Conservation (phyloP, 92 coral and sea anemone genomes). For the Epizoanthus ramosus region DNA sequence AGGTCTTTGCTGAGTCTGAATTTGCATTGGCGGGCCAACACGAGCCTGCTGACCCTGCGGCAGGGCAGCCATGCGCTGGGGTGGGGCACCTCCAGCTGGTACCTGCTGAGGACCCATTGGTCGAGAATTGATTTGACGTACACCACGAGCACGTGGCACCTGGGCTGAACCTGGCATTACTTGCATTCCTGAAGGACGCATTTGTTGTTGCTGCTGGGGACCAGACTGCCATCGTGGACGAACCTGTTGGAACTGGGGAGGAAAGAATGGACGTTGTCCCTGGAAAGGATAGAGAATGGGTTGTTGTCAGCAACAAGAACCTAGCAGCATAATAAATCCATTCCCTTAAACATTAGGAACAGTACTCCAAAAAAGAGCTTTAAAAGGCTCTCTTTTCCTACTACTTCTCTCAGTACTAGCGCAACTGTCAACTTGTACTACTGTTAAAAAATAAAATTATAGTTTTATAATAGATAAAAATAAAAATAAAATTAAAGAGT, state of each 20-base stretch:
- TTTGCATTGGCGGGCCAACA: constrained; percentile 42
- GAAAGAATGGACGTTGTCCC: constrained; percentile 91
- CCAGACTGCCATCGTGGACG: constrained; percentile 76
- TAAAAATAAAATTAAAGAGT: too few relatives aligned
- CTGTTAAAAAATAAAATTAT: too few relatives aligned
- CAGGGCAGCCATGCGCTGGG: constrained; percentile 57
- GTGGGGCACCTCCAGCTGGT: constrained; percentile 53
- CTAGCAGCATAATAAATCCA: too few relatives aligned
- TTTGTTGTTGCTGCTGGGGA: constrained; percentile 80
- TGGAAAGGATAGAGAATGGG: constrained; percentile 5
- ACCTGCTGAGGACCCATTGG: constrained; percentile 62
- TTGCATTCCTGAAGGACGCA: constrained; percentile 72
- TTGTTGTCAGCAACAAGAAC: not conserved
- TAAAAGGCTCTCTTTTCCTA: too few relatives aligned
- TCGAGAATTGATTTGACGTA: constrained; percentile 79
- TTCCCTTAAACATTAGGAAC: too few relatives aligned
- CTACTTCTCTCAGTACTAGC: too few relatives aligned
- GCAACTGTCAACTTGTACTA: too few relatives aligned
- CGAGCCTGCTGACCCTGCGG: constrained; percentile 51
- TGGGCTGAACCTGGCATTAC: constrained; percentile 70
- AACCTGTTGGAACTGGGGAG: constrained; percentile 77
- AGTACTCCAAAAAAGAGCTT: too few relatives aligned
- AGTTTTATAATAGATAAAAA: too few relatives aligned
- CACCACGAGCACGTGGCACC: constrained; percentile 82
- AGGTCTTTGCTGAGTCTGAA: constrained; percentile 47